phyloP scores from a whole-genome alignment of 2,113 vertebrate species.

The Otus sunia region DNA sequence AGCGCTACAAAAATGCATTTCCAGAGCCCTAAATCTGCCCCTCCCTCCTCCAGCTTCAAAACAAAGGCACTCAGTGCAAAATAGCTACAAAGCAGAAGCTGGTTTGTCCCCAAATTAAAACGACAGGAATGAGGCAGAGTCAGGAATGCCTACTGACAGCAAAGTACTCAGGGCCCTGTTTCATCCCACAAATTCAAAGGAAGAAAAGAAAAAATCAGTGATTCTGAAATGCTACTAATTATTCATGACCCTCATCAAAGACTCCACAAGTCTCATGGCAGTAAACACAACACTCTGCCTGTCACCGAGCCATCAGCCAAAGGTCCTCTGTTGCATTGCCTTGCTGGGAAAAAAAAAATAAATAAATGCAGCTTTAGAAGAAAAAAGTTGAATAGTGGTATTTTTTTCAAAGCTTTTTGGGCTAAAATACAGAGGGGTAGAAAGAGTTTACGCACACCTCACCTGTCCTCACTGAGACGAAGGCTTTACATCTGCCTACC shows the following conservation, averaged over 20 bases:
- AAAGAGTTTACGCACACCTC: background rate
- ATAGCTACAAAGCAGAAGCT: background rate
- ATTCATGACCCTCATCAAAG: conserved; percentile 37
- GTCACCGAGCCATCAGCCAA: background rate
- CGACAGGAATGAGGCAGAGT: background rate
- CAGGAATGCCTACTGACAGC: background rate
- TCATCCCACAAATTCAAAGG: background rate
- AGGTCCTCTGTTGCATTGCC: background rate
- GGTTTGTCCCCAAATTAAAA: background rate
- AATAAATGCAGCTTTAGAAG: background rate
- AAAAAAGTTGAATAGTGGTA: background rate
- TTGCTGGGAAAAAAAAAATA: background rate
- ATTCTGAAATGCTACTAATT: conserved; percentile 32
- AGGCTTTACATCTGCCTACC: fast-evolving
- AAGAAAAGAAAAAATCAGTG: conserved; percentile 8
- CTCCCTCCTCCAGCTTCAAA: background rate
- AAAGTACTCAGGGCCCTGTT: background rate
- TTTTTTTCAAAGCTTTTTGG: background rate
- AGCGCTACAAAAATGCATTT: background rate
- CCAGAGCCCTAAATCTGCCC: background rate
- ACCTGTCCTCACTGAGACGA: background rate
- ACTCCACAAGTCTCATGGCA: background rate
- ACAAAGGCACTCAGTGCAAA: background rate
- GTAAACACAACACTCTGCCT: conserved; percentile 16
- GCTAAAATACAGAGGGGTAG: background rate